Base-by-base conservation (phyloP, 2,113 vertebrate species). In the Himantopus leucocephalus region DNA sequence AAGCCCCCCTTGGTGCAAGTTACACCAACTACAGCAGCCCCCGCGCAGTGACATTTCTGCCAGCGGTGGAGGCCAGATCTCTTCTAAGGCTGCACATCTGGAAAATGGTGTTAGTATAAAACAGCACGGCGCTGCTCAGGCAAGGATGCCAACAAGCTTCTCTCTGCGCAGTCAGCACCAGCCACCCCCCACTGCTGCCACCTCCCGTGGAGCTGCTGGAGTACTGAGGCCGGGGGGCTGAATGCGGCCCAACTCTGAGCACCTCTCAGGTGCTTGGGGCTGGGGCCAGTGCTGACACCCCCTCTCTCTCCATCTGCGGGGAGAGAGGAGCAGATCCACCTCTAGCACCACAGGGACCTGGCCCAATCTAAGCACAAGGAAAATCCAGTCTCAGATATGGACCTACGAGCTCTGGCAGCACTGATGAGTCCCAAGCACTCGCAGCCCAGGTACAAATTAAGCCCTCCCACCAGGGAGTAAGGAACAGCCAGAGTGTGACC, bases 1-100 rank as follows among this genome's bases (percentile, higher is more conserved):
- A 74, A 78, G 53, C 1, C 37, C 2, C 18, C 27, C 27, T 39
- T 7, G 2, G 34, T 1, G 1, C 0, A 1, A 12, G 47, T n/a
- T 41, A 45, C 41, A 50, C 6, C 1, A 2, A 19, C 50, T 8
- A 7, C 0, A 0, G 50, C 73, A 34, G 62, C 56, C 29, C 43
- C 55, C 41, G 8, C 3, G 0, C 53, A 14, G 67, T 12, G 30
- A 32, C 75, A 11, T 5, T 66, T 30, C 70, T 30, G 21, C 9
- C 18, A 85, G 79, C 59, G 12, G 39, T 26, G 14, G 67, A 27
- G 45, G 68, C 37, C 70, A 8, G 70, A 50, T 30, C 72, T 88
- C 67, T 48, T 41, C 53, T 17, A 23, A 45, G 41, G 68, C 24
- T 15, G 45, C 2, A 0, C 0, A 14, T 30, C 59, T 93, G 92